Evolutionary conservation across 1,140 invertebrate species (phyloP).

Genomic region (Calliopsis andreniformis): DNA sequence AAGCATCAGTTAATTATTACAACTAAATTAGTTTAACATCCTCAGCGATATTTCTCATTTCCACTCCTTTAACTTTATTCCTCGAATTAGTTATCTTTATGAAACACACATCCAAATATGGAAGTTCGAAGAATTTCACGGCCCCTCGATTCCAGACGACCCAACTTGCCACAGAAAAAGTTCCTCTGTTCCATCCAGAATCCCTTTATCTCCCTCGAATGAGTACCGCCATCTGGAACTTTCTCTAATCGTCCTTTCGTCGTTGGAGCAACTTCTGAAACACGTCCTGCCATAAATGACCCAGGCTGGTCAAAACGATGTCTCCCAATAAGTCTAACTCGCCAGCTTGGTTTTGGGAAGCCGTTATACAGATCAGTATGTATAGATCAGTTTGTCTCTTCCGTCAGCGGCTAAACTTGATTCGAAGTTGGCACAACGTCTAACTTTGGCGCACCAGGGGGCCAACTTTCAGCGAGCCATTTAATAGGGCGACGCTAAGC

Average conservation of each 20-base stretch:
- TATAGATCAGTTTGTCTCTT: background rate
- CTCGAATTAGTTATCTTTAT: too few species aligned
- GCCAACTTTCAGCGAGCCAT: background rate
- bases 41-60: too few species aligned
- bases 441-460: constrained; percentile 1
- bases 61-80: too few species aligned
- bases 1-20: too few species aligned
- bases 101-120: background rate
- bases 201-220: background rate
- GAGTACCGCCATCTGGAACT: background rate
- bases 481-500: background rate
- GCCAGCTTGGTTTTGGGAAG: background rate
- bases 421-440: constrained; percentile 11
- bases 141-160: background rate
- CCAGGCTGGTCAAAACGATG: background rate
- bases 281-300: constrained; percentile 31
- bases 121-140: background rate
- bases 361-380: too few species aligned
- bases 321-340: constrained; percentile 40
- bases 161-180: constrained; percentile 1
- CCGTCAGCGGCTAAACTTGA: background rate
- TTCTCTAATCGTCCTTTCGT: constrained; percentile 40
- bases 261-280: constrained; percentile 8
- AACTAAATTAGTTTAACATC: too few species aligned
- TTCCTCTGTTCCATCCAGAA: background rate